Conservation (phyloP, 2,113 vertebrate species). For the Erythrocercus mccallii region DNA sequence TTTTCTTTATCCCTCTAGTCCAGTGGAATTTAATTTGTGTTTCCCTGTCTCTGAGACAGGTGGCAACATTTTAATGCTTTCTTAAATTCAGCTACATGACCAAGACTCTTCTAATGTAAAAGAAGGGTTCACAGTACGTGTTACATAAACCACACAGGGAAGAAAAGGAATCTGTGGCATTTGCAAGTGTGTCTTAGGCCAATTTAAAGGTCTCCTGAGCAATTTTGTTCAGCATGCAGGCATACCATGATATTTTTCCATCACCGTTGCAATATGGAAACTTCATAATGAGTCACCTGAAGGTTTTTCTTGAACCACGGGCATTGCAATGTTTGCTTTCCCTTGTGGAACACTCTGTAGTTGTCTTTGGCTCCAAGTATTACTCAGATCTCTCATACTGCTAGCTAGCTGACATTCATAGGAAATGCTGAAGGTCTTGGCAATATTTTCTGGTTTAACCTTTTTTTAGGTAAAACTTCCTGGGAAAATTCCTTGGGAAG, state of each 20-base stretch:
- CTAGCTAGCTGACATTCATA: not conserved
- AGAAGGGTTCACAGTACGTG: not conserved
- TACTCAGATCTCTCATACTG: not conserved
- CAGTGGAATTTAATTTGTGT: not conserved
- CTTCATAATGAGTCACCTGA: not conserved
- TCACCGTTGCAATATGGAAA: not conserved
- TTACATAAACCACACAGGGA: not conserved
- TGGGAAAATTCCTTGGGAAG: not conserved
- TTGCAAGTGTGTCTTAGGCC: not conserved
- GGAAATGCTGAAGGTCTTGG: not conserved
- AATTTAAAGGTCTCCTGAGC: not conserved
- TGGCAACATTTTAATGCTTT: not conserved
- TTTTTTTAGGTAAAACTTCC: not conserved
- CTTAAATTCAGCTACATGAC: not conserved
- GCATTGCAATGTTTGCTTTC: not conserved
- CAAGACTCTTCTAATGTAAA: not conserved
- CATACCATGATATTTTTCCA: not conserved
- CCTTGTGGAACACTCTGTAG: not conserved
- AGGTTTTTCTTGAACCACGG: not conserved
- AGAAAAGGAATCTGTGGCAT: not conserved
- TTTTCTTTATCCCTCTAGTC: not conserved
- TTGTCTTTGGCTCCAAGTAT: not conserved
- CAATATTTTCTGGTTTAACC: not conserved
- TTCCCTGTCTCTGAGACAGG: not conserved
- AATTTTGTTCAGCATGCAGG: not conserved